These are phyloP conservation scores for Nomada ferruginata DNA, from an alignment of 2,888 invertebrate species.

Conservation along the genomic window DNA sequence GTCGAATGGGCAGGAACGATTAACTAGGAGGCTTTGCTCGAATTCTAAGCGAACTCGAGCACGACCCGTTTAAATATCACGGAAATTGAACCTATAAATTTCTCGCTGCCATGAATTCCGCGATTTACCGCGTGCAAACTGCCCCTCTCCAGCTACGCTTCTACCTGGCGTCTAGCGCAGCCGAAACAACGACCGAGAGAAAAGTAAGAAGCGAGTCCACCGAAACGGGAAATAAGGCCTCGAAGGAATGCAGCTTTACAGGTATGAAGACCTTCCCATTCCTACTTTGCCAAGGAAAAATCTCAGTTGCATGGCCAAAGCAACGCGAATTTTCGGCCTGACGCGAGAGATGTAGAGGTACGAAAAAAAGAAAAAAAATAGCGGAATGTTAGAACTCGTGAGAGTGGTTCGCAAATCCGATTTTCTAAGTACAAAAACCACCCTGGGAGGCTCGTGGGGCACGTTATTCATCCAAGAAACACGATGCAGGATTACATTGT, in stretches of 20 bases:
- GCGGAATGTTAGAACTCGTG: too few relatives aligned
- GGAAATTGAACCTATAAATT: constrained; percentile 82
- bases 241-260: not conserved
- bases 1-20: constrained; percentile 43
- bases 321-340: too few relatives aligned
- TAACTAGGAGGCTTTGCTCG: constrained; percentile 56
- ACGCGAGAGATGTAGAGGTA: not conserved
- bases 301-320: not conserved
- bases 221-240: not conserved
- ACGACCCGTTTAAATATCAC: constrained; percentile 77
- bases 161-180: not conserved
- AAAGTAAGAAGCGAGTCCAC: not conserved
- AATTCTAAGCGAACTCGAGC: constrained; percentile 63
- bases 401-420: not conserved
- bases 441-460: constrained; percentile 5
- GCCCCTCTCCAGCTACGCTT: constrained; percentile 11
- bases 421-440: constrained; percentile 11
- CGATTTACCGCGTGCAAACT: constrained; percentile 73
- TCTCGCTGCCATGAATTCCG: constrained; percentile 76
- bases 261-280: not conserved
- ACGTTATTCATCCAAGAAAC: constrained; percentile 42
- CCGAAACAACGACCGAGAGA: constrained; percentile 3
- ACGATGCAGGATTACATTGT: constrained; percentile 47
- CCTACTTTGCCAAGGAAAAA: not conserved
- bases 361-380: not conserved